These are phyloP conservation scores for Xestia rhomboidea DNA, from an alignment of 2,888 invertebrate genomes.

Conservation along the genomic window DNA sequence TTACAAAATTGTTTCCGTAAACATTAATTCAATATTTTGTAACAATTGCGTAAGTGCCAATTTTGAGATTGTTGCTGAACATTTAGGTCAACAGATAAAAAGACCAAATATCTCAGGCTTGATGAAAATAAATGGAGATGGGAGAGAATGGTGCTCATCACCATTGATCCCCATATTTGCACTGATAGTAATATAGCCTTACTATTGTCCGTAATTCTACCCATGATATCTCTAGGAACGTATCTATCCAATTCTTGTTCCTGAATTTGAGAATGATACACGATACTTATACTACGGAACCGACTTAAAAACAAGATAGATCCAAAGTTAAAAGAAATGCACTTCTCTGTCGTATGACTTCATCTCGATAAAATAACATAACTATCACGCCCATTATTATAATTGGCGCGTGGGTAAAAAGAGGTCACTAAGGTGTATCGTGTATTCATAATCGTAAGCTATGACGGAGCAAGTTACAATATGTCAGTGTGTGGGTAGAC, in stretches of 20 bases:
- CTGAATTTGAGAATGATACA: background rate
- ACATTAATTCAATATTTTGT: slow-evolving; percentile 7
- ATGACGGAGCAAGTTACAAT: slow-evolving; percentile 1
- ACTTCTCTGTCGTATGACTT: background rate
- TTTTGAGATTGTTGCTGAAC: slow-evolving; percentile 34
- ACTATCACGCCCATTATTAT: slow-evolving; percentile 30
- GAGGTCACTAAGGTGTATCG: slow-evolving; percentile 42
- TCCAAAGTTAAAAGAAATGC: background rate
- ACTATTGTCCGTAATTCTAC: background rate
- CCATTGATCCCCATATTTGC: background rate
- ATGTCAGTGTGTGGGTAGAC: background rate
- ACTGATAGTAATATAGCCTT: background rate
- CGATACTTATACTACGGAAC: background rate
- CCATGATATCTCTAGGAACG: background rate
- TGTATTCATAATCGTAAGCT: slow-evolving; percentile 15
- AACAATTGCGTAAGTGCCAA: slow-evolving; percentile 7
- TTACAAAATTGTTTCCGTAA: slow-evolving; percentile 39
- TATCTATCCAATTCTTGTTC: background rate
- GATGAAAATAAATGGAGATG: slow-evolving; percentile 1
- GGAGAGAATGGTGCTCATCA: background rate
- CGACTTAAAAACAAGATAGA: background rate
- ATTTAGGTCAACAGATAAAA: slow-evolving; percentile 31
- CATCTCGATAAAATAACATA: background rate
- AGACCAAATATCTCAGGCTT: background rate
- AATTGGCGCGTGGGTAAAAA: slow-evolving; percentile 28